Conservation (phyloP, 2,113 vertebrate species). For the Pholis gunnellus region DNA sequence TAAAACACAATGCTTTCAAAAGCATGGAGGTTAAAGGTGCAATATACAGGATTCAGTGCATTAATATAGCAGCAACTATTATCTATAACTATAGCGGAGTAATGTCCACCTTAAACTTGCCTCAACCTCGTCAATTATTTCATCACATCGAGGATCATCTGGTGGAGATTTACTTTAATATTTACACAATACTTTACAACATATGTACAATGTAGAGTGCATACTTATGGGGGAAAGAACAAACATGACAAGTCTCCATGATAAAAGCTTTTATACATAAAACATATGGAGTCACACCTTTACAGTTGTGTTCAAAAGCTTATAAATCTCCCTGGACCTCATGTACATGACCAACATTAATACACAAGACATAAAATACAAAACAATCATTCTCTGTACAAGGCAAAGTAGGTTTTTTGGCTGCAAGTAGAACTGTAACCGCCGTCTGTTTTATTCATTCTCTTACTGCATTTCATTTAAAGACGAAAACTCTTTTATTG, state of each 20-base stretch:
- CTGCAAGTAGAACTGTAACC: not conserved
- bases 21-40: no score
- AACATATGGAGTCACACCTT: conserved; percentile 30
- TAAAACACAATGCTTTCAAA: no score
- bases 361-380: conserved; percentile 5
- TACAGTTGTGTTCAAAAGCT: conserved; percentile 9
- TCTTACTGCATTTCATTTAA: not conserved
- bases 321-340: not conserved
- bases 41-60: no score
- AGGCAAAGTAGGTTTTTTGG: not conserved
- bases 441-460: not conserved
- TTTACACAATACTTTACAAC: not conserved
- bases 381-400: not conserved
- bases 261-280: conserved; percentile 36
- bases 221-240: not conserved
- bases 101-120: no score
- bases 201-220: not conserved
- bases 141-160: no score
- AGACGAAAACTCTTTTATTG: not conserved
- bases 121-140: not conserved
- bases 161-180: no score
- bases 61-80: no score
- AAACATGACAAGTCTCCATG: not conserved
- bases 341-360: conserved; percentile 7
- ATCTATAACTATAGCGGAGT: no score